Base-by-base conservation (phyloP, 2,797 vertebrate species). In the Zenarchopterus dispar region DNA sequence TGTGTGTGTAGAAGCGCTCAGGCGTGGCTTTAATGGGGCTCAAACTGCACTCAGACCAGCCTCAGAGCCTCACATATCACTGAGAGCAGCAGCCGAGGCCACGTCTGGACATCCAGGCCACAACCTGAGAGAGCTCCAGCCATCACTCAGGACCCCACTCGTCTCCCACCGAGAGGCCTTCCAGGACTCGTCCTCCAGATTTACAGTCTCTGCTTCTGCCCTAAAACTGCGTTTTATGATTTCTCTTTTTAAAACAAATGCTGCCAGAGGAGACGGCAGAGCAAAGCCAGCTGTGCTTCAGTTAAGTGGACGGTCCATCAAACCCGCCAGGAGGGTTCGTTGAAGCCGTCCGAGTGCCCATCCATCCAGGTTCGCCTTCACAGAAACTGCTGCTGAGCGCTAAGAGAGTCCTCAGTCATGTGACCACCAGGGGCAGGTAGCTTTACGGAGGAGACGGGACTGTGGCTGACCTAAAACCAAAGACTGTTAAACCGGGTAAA, bases 41-140 rank as follows among this genome's bases (percentile, higher is more conserved):
- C 28, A 31, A 31, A 31, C 44, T 61, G 52, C 45, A 4, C 24
- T 28, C 58, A 9, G 21, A 57, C 68, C 36, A 58, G 51, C 50
- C 26, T 0, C 17, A 62, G 75, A 39, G 69, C 63, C 66, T 31
- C 28, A 74, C 70, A 77, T 64, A 78, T 84, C 74, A 79, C 65
- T 82, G 58, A 60, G 50, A 52, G 78, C 72, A 84, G 73, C 78
- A 81, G 84, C 82, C 76, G 83, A 84, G 77, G 73, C 23, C 73
- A 74, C 76, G 42, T 84, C 79, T 79, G 81, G 79, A 76, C 49
- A 17, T 24, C 13, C 44, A 3, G 75, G 60, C 73, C 60, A 77
- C 56, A 73, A 66, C 59, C 56, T 47, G 72, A 57, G 65, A 64
- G 64, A 59, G 48, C 62, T 69, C 71, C 8, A 2, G 45, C 47